Evolutionary conservation across 2,797 vertebrate genomes (phyloP).

Genomic region (Sparidentex hasta): DNA sequence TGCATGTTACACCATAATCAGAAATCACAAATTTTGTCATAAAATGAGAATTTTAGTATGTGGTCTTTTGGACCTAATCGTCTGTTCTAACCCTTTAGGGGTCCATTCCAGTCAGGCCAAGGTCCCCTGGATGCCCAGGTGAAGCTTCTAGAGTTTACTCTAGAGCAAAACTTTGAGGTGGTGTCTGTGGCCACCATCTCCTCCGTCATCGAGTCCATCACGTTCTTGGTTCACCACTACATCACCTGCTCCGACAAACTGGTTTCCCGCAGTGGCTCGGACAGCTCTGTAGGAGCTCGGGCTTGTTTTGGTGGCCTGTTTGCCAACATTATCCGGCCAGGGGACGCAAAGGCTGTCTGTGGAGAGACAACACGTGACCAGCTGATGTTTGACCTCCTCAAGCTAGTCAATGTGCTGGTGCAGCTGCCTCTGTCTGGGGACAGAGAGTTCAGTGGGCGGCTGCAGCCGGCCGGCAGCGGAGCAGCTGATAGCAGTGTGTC

Average conservation of each 20-base stretch:
- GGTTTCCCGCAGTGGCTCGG: conserved; percentile 96
- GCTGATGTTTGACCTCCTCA: conserved; percentile 98
- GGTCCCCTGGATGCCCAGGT: conserved; percentile 98
- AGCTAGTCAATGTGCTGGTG: conserved; percentile 96
- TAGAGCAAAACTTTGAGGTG: conserved; percentile 98
- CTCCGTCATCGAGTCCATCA: conserved; percentile 97
- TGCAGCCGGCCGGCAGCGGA: conserved; percentile 86
- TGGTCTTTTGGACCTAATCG: background rate
- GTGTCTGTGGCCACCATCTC: conserved; percentile 97
- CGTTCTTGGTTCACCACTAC: conserved; percentile 98
- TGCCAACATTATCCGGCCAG: conserved; percentile 97
- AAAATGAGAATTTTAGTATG: background rate
- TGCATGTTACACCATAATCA: background rate
- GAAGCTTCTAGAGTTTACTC: conserved; percentile 96
- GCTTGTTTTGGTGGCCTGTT: conserved; percentile 98
- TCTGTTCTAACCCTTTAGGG: conserved; percentile 79
- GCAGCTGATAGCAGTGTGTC: conserved; percentile 94
- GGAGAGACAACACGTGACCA: conserved; percentile 98
- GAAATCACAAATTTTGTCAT: too few relatives aligned
- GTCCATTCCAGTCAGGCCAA: conserved; percentile 96
- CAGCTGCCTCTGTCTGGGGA: conserved; percentile 96
- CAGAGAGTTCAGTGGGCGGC: conserved; percentile 93
- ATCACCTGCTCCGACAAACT: conserved; percentile 99
- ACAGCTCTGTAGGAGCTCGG: conserved; percentile 96
- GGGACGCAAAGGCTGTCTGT: conserved; percentile 96